phyloP scores from a whole-genome alignment of 2,113 vertebrate genomes.

The Nematolebias whitei region DNA sequence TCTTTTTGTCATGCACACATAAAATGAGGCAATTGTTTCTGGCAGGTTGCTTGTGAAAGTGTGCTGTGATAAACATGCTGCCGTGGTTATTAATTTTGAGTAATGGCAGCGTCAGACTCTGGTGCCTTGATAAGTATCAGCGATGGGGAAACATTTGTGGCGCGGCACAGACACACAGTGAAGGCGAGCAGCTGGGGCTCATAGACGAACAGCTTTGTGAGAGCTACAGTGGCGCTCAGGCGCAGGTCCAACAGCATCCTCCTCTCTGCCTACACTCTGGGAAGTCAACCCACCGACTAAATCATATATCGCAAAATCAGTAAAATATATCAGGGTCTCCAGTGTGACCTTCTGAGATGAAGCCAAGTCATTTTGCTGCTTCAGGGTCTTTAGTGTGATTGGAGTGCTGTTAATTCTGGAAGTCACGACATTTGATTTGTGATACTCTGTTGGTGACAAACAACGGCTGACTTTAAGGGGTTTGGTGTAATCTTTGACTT shows the following conservation, averaged over 20 bases:
- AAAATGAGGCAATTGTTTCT: slow-evolving; percentile 83
- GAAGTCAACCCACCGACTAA: slow-evolving; percentile 24
- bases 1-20: slow-evolving; percentile 40
- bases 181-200: slow-evolving; percentile 65
- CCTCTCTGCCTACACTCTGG: slow-evolving; percentile 5
- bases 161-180: slow-evolving; percentile 61
- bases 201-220: slow-evolving; percentile 36
- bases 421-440: slow-evolving; percentile 38
- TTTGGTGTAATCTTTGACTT: too few species aligned
- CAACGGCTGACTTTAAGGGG: slow-evolving; percentile 13
- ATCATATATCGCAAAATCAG: slow-evolving; percentile 11
- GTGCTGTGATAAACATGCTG: slow-evolving; percentile 86
- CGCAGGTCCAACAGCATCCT: slow-evolving; percentile 43
- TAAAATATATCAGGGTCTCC: not conserved
- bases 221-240: slow-evolving; percentile 41
- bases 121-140: slow-evolving; percentile 82
- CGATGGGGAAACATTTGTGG: slow-evolving; percentile 80
- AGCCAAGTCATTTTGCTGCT: slow-evolving; percentile 7
- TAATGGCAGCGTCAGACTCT: slow-evolving; percentile 78
- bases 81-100: slow-evolving; percentile 87
- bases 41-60: slow-evolving; percentile 84
- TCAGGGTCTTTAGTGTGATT: slow-evolving; percentile 35
- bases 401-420: slow-evolving; percentile 34
- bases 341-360: too few species aligned
- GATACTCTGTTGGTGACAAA: slow-evolving; percentile 10